Evolutionary conservation across 1,140 invertebrate genomes (phyloP).

Genomic region (Oryctes rhinoceros): DNA sequence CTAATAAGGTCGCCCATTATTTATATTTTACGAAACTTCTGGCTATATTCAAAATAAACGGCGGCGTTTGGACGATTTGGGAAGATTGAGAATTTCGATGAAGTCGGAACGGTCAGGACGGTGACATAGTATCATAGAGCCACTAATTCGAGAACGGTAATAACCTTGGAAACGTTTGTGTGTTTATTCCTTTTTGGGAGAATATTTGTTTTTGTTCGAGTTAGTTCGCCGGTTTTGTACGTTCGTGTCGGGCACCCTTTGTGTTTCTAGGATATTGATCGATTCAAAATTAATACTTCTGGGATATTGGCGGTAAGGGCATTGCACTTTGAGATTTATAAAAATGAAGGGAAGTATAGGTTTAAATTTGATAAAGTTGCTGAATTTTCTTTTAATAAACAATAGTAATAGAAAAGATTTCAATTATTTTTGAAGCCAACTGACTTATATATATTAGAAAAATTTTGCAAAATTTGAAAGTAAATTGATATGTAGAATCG

Average conservation of each 20-base stretch:
- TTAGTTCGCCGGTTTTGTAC: not conserved
- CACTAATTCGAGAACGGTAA: not conserved
- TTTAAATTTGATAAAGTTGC: too few relatives aligned
- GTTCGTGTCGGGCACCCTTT: not conserved
- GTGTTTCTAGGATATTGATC: too few relatives aligned
- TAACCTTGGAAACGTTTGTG: not conserved
- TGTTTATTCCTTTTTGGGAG: not conserved
- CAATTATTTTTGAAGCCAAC: too few relatives aligned
- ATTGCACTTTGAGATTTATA: too few relatives aligned
- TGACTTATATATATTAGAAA: too few relatives aligned
- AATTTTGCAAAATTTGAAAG: too few relatives aligned
- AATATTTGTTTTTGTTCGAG: not conserved
- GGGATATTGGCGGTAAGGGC: too few relatives aligned
- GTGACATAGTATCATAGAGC: not conserved
- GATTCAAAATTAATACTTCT: too few relatives aligned
- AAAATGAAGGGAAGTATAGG: too few relatives aligned
- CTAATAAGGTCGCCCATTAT: not conserved
- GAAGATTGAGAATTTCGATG: conserved; percentile 3
- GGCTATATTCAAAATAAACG: not conserved
- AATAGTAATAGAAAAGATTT: too few relatives aligned
- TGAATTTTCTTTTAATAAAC: too few relatives aligned
- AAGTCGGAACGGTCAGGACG: not conserved
- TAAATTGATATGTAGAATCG: too few relatives aligned
- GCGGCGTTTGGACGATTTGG: not conserved
- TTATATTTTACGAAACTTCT: not conserved